Conservation (phyloP, 2,797 vertebrate genomes). For the Sternotherus odoratus region DNA sequence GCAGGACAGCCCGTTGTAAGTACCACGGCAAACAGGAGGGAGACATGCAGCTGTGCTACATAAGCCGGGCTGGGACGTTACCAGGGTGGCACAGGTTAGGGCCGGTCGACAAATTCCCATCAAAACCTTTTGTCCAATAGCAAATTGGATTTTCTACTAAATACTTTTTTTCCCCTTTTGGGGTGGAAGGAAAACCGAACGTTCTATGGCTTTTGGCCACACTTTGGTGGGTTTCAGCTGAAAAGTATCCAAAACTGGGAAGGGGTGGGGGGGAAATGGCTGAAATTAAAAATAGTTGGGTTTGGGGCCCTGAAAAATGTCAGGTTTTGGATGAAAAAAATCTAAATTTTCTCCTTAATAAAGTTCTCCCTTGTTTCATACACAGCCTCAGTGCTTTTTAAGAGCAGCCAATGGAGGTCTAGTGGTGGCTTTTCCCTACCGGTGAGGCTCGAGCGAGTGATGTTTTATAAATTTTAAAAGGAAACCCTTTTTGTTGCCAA, state of each 20-base stretch:
- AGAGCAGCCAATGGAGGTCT: not conserved
- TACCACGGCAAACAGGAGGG: not conserved
- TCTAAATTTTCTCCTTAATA: slow-evolving; percentile 33
- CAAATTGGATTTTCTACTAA: not conserved
- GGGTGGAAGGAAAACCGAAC: not conserved
- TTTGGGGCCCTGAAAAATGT: not conserved
- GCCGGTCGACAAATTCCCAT: not conserved
- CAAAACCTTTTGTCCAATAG: not conserved
- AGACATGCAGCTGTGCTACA: not conserved
- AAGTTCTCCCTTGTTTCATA: slow-evolving; percentile 3
- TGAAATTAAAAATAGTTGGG: not conserved
- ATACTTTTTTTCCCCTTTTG: not conserved
- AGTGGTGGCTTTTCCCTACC: slow-evolving; percentile 16
- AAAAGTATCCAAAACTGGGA: not conserved
- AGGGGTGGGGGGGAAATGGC: too few species aligned
- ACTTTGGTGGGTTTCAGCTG: not conserved
- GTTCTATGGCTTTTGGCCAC: not conserved
- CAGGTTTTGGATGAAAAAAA: not conserved
- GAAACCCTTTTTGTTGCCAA: not conserved
- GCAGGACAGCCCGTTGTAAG: not conserved
- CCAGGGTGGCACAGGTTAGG: rapidly evolving
- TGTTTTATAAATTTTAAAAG: slow-evolving; percentile 9
- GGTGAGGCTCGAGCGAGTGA: slow-evolving; percentile 16
- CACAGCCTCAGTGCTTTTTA: not conserved
- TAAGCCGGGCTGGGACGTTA: not conserved